phyloP scores from a whole-genome alignment of 1,140 invertebrate species.

The Vanessa atalanta region DNA sequence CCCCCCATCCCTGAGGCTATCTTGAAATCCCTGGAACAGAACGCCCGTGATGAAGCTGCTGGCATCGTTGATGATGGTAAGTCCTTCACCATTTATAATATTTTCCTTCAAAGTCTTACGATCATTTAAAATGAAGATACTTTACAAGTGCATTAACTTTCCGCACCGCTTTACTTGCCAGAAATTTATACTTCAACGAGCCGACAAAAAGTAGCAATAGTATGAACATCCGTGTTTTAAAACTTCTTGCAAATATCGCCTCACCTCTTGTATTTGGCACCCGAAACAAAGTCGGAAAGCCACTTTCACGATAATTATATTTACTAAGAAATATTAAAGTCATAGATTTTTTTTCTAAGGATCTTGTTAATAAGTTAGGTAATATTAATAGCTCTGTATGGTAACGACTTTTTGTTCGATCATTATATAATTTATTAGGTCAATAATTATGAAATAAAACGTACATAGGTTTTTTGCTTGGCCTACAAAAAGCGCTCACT shows the following conservation, averaged over 20 bases:
- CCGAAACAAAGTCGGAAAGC: no score
- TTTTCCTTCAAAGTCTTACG: no score
- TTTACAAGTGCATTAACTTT: no score
- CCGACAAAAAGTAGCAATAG: no score
- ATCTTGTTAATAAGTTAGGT: neutral
- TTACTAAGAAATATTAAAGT: neutral
- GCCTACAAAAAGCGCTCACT: neutral
- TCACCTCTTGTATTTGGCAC: no score
- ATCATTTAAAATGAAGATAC: no score
- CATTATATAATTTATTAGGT: conserved; percentile 20
- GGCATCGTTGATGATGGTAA: conserved; percentile 76
- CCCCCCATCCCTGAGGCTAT: conserved; percentile 85
- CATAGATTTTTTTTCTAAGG: neutral
- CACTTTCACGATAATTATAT: no score
- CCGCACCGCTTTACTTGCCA: no score
- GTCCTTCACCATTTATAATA: conserved; percentile 21
- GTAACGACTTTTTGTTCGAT: neutral
- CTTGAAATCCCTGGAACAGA: conserved; percentile 83
- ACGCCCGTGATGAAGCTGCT: conserved; percentile 75
- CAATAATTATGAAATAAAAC: conserved; percentile 12
- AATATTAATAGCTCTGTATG: neutral
- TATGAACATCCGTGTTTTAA: no score
- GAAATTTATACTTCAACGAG: no score
- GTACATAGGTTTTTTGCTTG: conserved; percentile 8
- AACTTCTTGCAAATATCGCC: no score